Percentiles rank a stretch among this genome's conserved stretches.
Evolutionary conservation across 2,797 vertebrate species (phyloP).

Genomic region (Pteropus rufus): DNA sequence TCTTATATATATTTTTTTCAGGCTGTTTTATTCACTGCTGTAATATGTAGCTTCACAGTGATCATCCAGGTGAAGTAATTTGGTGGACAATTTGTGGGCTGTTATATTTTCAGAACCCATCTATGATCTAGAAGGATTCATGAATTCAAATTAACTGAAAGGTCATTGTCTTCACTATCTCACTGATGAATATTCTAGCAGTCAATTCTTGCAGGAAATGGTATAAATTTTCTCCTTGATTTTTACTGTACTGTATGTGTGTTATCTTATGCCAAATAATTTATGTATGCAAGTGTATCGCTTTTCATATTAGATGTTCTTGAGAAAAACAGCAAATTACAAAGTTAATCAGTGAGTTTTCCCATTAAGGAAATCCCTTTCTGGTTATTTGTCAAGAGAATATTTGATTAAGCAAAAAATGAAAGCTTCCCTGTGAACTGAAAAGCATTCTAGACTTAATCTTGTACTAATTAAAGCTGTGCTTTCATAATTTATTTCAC

Average conservation of each 20-base stretch:
- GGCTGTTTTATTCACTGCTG: slow-evolving; percentile 36
- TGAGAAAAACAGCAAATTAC: slow-evolving; percentile 22
- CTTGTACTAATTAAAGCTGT: background rate
- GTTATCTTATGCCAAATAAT: slow-evolving; percentile 63
- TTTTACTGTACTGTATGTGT: slow-evolving; percentile 50
- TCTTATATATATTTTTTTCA: slow-evolving; percentile 32
- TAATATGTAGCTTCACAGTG: background rate
- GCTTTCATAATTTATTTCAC: slow-evolving; percentile 19
- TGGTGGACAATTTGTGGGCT: slow-evolving; percentile 34
- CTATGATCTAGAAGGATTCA: slow-evolving; percentile 39
- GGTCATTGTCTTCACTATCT: slow-evolving; percentile 41
- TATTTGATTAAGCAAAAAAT: background rate
- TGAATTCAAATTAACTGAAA: slow-evolving; percentile 55
- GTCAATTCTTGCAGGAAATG: slow-evolving; percentile 35
- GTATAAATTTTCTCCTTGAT: slow-evolving; percentile 66
- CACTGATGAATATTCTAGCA: slow-evolving; percentile 65
- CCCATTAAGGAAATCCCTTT: background rate
- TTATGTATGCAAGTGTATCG: slow-evolving; percentile 18
- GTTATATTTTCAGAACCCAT: slow-evolving; percentile 47
- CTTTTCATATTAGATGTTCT: slow-evolving; percentile 41
- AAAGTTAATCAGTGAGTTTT: slow-evolving; percentile 29
- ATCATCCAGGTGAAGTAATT: slow-evolving; percentile 54
- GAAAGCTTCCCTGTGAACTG: background rate
- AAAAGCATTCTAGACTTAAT: background rate
- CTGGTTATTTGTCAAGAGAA: slow-evolving; percentile 16